Evolutionary conservation across 2,113 vertebrate genomes (phyloP).

Genomic region (Arothron firmamentum): DNA sequence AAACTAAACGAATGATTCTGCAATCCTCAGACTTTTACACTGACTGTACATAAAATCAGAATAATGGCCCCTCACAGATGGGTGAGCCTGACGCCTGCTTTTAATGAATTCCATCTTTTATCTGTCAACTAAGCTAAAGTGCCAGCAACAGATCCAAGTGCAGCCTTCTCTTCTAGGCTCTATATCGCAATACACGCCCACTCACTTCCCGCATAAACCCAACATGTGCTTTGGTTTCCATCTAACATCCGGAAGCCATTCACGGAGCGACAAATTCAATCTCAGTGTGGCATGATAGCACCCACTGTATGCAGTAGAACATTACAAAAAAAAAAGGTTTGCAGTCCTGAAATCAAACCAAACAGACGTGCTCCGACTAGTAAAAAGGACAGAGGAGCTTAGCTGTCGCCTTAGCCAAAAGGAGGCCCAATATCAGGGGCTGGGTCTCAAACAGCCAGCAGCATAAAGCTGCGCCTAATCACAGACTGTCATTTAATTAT

Average conservation of each 20-base stretch:
- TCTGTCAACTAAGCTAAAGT: conserved; percentile 18
- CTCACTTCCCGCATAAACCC: conserved; percentile 9
- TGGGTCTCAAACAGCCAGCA: conserved; percentile 2
- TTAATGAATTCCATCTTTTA: conserved; percentile 34
- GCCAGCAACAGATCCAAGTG: conserved; percentile 31
- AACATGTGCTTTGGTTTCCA: conserved; percentile 23
- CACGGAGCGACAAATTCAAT: conserved; percentile 37
- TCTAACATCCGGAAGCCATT: conserved; percentile 28
- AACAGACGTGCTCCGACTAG: conserved; percentile 23
- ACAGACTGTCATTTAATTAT: conserved; percentile 16
- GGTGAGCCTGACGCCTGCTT: conserved; percentile 5
- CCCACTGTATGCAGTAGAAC: neutral
- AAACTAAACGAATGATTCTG: neutral
- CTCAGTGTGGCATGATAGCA: conserved; percentile 16
- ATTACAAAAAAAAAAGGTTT: conserved; percentile 9
- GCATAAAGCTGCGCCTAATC: conserved; percentile 14
- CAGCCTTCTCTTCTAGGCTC: conserved; percentile 23
- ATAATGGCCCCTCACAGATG: conserved; percentile 24
- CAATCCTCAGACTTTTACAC: conserved; percentile 1
- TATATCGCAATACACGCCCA: conserved; percentile 9
- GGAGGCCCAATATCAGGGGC: conserved; percentile 44
- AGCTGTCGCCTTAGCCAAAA: conserved; percentile 26
- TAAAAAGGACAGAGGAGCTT: conserved; percentile 26
- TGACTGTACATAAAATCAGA: neutral
- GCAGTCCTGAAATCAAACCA: conserved; percentile 11